These are phyloP conservation scores for Desmodus rotundus DNA, from an alignment of 2,113 vertebrate genomes.

Conservation along the genomic window DNA sequence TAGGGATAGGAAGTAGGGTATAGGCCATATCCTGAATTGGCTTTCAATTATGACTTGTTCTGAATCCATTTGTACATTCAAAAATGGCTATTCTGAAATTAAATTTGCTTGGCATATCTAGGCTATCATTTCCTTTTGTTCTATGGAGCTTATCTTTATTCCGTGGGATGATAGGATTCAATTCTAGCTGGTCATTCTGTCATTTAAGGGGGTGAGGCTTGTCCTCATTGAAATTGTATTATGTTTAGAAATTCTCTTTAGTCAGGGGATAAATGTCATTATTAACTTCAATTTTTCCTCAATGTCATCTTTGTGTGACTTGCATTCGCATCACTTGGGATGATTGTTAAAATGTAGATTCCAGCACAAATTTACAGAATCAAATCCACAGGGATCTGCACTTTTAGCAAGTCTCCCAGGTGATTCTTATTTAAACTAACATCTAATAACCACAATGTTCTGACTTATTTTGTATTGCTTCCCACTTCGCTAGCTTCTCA, in stretches of 20 bases:
- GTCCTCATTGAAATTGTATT: conserved; percentile 34
- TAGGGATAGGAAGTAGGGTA: conserved; percentile 51
- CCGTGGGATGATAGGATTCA: conserved; percentile 31
- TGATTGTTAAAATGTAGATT: not conserved
- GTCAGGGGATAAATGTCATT: not conserved
- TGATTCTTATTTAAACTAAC: not conserved
- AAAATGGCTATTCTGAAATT: conserved; percentile 68
- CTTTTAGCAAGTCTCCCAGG: not conserved
- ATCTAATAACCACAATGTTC: not conserved
- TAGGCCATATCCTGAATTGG: conserved; percentile 66
- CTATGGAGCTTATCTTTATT: conserved; percentile 41
- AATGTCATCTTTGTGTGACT: not conserved
- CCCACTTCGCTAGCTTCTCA: not conserved
- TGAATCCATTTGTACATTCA: conserved; percentile 61
- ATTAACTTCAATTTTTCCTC: not conserved
- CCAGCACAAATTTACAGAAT: not conserved
- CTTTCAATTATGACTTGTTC: conserved; percentile 69
- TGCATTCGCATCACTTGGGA: not conserved
- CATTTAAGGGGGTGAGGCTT: conserved; percentile 43
- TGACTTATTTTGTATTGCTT: not conserved
- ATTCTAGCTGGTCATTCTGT: conserved; percentile 65
- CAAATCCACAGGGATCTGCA: not conserved
- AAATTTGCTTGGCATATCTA: conserved; percentile 67
- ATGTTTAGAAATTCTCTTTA: conserved; percentile 55
- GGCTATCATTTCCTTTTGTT: conserved; percentile 72